Conservation (phyloP, 2,888 invertebrate species). For the Lasioglossum figueresi region DNA sequence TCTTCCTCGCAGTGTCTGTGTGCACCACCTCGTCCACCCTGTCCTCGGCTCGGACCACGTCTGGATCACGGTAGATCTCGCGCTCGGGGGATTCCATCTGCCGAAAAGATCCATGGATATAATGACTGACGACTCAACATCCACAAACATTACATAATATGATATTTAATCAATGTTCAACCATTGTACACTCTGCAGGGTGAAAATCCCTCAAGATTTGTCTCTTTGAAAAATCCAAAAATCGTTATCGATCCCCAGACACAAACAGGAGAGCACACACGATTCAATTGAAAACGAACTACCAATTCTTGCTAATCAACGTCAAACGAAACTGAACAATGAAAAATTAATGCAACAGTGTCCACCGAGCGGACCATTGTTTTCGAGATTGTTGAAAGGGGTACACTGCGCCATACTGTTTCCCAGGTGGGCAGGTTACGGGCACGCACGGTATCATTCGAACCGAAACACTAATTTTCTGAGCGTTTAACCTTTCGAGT, state of each 20-base stretch:
- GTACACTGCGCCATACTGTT: background rate
- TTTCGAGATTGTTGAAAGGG: background rate
- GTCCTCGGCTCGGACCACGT: constrained; percentile 88
- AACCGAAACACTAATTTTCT: constrained; percentile 2
- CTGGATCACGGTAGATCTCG: constrained; percentile 90
- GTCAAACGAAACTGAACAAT: background rate
- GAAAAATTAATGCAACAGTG: background rate
- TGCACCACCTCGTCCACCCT: constrained; percentile 84
- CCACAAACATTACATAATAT: too few species aligned
- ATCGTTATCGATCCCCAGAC: background rate
- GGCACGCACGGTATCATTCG: background rate
- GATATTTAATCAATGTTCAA: background rate
- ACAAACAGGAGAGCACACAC: background rate
- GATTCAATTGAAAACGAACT: background rate
- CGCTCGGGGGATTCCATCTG: constrained; percentile 89
- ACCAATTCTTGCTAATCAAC: background rate
- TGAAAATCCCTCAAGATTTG: background rate
- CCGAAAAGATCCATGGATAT: background rate
- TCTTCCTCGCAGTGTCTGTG: constrained; percentile 90
- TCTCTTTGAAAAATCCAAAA: background rate
- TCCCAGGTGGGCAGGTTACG: background rate
- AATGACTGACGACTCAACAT: too few species aligned
- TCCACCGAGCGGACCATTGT: background rate
- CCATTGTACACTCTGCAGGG: background rate
- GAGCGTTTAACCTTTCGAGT: background rate